Conservation (phyloP, 2,113 vertebrate species). For the Pygoscelis antarcticus region DNA sequence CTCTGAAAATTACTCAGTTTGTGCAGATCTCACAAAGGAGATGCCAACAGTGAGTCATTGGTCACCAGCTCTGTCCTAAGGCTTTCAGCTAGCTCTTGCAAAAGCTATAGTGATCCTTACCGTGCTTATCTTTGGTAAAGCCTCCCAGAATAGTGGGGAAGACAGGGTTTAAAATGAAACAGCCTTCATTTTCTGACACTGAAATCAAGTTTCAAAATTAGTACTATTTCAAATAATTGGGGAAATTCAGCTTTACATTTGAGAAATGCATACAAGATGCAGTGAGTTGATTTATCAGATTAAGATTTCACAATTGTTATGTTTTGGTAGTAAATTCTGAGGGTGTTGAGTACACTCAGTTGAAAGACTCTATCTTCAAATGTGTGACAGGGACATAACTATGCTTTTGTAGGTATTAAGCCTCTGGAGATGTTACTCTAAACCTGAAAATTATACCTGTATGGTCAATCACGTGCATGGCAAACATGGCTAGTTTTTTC, state of each 20-base stretch:
- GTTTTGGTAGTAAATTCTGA: neutral
- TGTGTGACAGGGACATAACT: neutral
- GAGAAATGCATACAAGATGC: neutral
- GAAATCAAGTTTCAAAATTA: neutral
- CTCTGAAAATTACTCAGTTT: slow-evolving; percentile 39
- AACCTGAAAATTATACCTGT: neutral
- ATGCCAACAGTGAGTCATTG: slow-evolving; percentile 50
- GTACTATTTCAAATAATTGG: neutral
- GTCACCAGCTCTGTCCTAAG: slow-evolving; percentile 22
- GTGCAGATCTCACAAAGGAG: slow-evolving; percentile 6
- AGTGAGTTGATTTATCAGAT: neutral
- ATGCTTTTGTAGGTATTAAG: neutral
- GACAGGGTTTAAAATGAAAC: neutral
- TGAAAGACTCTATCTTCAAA: neutral
- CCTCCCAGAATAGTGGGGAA: neutral
- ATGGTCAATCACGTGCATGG: neutral
- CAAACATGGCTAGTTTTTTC: neutral
- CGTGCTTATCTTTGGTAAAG: neutral
- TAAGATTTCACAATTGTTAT: neutral
- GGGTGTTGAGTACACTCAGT: neutral
- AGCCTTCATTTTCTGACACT: neutral
- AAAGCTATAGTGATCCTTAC: neutral
- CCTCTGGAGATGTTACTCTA: neutral
- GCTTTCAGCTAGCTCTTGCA: neutral
- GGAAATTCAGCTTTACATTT: neutral